Evolutionary conservation across 2,888 invertebrate species (phyloP), one percentile per base, ranked within the genome.

Genomic region (Lamellibrachia columna): DNA sequence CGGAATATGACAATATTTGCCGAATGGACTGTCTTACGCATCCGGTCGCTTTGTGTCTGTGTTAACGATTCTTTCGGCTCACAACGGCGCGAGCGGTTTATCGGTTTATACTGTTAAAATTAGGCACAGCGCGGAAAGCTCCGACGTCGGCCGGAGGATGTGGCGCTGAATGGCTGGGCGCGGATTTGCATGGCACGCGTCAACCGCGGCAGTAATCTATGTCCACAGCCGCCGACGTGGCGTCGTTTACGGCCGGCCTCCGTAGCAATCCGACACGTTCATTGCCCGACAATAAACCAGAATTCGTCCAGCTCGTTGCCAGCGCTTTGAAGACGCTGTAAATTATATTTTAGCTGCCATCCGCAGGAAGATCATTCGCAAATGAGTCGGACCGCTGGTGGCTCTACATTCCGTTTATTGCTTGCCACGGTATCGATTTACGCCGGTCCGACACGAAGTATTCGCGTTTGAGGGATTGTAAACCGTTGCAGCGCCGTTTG

Each of bases 1-100:
- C 75, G 75, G 75, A 75, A 75, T 75, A 75, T 75, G 75, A 75
- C 75, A 75, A 75, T 75, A 75, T 75, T 75, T 75, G 75, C 75
- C 75, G 75, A 75, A 75, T 75, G 22, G 75, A 75, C 75, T 75
- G 75, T 75, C 75, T 75, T 75, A n/a, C 75, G 75, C 75, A 75
- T 75, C 75, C 75, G 75, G 75, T 22, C 75, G 75, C 75, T 75
- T 75, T 75, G 75, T 75, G n/a, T 75, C 75, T 22, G 75, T n/a
- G 75, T 75, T 75, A 75, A 75, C 75, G 75, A 75, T 75, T 75
- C 75, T 6, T 4, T 6, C 22, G 4, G 75, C 75, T 6, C 75
- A 75, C 75, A 75, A 75, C 75, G 75, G 75, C 75, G 75, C 75
- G 75, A 75, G 75, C 15, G 75, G 75, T 75, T 75, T 75, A 75